Conservation (phyloP, 2,113 vertebrate genomes). For the Thamnophis sirtalis region DNA sequence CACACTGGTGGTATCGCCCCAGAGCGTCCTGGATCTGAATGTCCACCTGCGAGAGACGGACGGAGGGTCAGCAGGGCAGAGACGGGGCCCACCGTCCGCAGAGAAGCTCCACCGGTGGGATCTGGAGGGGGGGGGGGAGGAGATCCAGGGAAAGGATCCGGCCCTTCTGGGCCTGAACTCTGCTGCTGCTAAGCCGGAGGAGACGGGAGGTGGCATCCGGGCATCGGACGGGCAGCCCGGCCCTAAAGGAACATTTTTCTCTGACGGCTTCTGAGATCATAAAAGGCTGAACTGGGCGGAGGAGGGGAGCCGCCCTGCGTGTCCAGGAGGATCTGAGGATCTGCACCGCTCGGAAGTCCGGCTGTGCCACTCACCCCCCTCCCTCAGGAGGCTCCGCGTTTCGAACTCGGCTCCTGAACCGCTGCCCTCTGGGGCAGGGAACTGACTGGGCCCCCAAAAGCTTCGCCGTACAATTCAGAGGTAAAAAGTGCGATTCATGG, state of each 20-base stretch:
- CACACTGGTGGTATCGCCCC: slow-evolving; percentile 86
- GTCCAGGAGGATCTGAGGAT: background rate
- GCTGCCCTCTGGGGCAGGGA: background rate
- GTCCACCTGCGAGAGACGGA: slow-evolving; percentile 76
- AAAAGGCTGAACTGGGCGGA: accelerated
- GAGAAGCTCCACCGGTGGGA: background rate
- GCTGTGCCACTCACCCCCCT: background rate
- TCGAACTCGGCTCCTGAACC: background rate
- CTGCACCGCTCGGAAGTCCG: background rate
- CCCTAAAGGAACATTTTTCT: background rate
- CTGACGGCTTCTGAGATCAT: background rate
- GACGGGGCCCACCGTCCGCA: accelerated
- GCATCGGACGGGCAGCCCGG: background rate
- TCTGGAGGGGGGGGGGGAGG: background rate
- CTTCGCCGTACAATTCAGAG: background rate
- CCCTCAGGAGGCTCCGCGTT: background rate
- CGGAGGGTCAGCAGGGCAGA: too few relatives aligned
- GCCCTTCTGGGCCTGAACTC: background rate
- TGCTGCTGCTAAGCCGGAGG: background rate
- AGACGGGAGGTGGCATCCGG: background rate
- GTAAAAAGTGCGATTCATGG: background rate
- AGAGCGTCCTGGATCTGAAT: slow-evolving; percentile 82
- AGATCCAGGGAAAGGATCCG: background rate
- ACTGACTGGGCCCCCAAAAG: background rate
- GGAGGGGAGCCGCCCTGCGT: accelerated